phyloP scores from a whole-genome alignment of 1,140 invertebrate genomes.

The Calephelis nemesis region DNA sequence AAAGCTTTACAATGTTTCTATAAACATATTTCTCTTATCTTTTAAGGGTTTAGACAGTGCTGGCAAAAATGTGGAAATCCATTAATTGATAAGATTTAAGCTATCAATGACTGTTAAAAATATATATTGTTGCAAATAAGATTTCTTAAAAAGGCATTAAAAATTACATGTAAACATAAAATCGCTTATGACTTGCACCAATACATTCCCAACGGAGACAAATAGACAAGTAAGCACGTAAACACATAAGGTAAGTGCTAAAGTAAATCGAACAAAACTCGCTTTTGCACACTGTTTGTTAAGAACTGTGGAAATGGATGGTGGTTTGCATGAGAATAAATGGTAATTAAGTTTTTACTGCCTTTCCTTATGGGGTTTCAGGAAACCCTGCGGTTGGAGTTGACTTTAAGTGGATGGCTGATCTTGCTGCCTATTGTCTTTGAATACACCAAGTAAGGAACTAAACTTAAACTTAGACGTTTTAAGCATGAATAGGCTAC shows the following conservation, averaged over 20 bases:
- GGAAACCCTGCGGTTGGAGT: conserved; percentile 6
- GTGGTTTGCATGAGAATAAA: conserved; percentile 34
- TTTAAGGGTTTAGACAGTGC: too few species aligned
- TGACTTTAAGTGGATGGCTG: conserved; percentile 2
- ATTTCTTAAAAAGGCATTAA: too few species aligned
- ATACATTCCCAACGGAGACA: conserved; percentile 27
- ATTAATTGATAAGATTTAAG: too few species aligned
- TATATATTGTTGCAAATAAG: too few species aligned
- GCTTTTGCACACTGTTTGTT: conserved; percentile 33
- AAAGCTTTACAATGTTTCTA: too few species aligned
- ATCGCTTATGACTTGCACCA: neutral
- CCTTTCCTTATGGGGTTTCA: conserved; percentile 31
- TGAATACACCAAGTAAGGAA: conserved; percentile 1
- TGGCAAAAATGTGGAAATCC: too few species aligned
- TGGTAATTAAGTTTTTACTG: conserved; percentile 35
- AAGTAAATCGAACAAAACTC: conserved; percentile 50
- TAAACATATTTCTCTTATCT: too few species aligned
- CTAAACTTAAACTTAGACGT: neutral
- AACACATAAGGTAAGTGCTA: conserved; percentile 43
- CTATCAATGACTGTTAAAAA: too few species aligned
- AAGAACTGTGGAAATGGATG: conserved; percentile 34
- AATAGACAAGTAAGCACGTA: conserved; percentile 41
- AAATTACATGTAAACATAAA: too few species aligned
- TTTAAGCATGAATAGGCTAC: neutral
- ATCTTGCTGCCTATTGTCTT: conserved; percentile 3